Conservation (phyloP, 2,888 invertebrate species). For the Pantelozetes paolii region DNA sequence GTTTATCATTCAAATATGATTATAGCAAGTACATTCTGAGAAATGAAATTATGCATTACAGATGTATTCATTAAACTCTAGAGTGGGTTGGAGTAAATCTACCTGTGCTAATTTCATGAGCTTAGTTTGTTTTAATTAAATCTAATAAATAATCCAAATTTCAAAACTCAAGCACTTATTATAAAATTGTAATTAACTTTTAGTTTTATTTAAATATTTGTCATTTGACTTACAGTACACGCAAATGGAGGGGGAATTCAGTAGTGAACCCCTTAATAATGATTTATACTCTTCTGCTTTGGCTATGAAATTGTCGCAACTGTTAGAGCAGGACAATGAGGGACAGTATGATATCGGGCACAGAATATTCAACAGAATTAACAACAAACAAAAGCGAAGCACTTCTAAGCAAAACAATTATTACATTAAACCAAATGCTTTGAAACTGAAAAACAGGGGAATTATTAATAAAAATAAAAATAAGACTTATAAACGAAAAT, state of each 20-base stretch:
- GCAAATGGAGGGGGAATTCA: not conserved
- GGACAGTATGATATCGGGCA: not conserved
- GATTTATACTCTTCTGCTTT: slow-evolving; percentile 21
- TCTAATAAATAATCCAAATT: too few species aligned
- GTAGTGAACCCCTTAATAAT: not conserved
- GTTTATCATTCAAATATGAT: too few species aligned
- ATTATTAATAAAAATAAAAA: slow-evolving; percentile 2
- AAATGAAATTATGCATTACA: too few species aligned
- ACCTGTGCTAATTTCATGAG: too few species aligned
- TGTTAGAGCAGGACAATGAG: not conserved
- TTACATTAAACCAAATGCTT: not conserved
- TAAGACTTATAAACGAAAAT: not conserved
- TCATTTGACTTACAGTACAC: not conserved
- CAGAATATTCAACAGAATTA: not conserved
- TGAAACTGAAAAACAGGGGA: not conserved
- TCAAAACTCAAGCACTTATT: too few species aligned
- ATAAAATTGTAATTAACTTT: too few species aligned
- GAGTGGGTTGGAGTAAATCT: too few species aligned
- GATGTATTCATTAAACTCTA: too few species aligned
- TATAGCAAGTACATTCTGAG: too few species aligned
- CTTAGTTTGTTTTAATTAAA: too few species aligned
- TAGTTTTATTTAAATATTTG: too few species aligned
- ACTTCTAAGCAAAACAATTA: not conserved
- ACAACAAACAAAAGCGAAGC: slow-evolving; percentile 12
- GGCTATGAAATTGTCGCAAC: slow-evolving; percentile 20